These are phyloP conservation scores for Formica exsecta DNA, from an alignment of 1,140 invertebrate species.

Conservation along the genomic window DNA sequence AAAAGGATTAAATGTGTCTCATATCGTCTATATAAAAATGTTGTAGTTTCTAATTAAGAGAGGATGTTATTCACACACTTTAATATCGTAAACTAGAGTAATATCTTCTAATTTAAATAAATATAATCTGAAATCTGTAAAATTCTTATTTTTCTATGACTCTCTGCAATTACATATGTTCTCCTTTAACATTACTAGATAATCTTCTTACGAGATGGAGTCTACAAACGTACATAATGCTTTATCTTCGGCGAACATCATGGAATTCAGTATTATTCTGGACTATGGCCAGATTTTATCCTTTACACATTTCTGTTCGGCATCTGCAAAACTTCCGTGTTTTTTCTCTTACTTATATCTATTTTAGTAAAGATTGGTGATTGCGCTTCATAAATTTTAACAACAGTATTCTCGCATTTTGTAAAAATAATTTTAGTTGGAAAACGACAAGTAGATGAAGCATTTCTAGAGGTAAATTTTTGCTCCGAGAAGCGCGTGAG, in stretches of 20 bases:
- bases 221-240: conserved; percentile 2
- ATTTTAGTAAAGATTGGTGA: conserved; percentile 1
- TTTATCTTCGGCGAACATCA: conserved; percentile 15
- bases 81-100: not conserved
- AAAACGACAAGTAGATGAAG: conserved; percentile 34
- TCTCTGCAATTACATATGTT: conserved; percentile 12
- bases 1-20: not conserved
- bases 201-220: conserved; percentile 19
- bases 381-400: conserved; percentile 50
- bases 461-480: conserved; percentile 55
- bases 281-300: conserved; percentile 17
- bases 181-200: not conserved
- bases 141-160: not conserved
- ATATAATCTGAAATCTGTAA: not conserved
- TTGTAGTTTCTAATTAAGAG: not conserved
- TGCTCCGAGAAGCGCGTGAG: conserved; percentile 11
- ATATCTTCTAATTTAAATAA: not conserved
- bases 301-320: not conserved
- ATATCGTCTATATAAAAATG: conserved; percentile 2
- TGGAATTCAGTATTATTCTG: conserved; percentile 39
- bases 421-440: conserved; percentile 38
- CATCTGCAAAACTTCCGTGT: conserved; percentile 5
- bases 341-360: not conserved
- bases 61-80: not conserved
- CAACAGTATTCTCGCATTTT: conserved; percentile 42